Evolutionary conservation across 2,888 invertebrate species (phyloP).

Genomic region (Zelleria hepariella): DNA sequence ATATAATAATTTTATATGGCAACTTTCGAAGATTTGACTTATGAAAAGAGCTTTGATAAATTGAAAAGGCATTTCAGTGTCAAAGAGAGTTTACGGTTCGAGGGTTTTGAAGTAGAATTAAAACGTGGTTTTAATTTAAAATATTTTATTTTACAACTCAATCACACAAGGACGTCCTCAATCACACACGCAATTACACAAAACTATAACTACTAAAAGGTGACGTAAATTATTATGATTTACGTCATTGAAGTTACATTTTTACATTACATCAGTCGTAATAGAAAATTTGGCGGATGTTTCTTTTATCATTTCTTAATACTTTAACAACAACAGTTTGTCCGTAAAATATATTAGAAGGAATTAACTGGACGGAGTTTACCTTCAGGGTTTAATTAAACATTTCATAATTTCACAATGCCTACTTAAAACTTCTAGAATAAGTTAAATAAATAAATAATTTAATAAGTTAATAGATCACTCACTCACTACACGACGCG

Average conservation of each 20-base stretch:
- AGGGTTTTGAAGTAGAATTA: constrained; percentile 1
- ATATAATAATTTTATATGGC: too few species aligned
- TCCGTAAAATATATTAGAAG: constrained; percentile 27
- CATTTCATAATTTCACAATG: constrained; percentile 25
- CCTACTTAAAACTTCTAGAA: constrained; percentile 57
- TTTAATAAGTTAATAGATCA: constrained; percentile 52
- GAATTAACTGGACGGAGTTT: constrained; percentile 24
- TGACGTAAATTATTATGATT: constrained; percentile 51
- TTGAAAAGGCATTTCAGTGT: neutral
- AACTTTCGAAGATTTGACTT: too few species aligned
- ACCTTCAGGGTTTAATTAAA: constrained; percentile 20
- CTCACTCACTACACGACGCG: constrained; percentile 33
- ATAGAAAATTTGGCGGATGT: constrained; percentile 52
- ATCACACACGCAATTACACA: constrained; percentile 48
- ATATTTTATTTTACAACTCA: constrained; percentile 62
- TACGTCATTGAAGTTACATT: constrained; percentile 57
- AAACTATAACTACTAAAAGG: constrained; percentile 51
- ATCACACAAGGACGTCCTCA: constrained; percentile 71
- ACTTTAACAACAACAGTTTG: constrained; percentile 37
- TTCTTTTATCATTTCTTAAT: constrained; percentile 21
- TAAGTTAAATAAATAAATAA: constrained; percentile 71
- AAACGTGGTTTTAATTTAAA: constrained; percentile 21
- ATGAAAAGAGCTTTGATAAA: too few species aligned
- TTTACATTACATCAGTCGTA: constrained; percentile 71
- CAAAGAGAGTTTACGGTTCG: neutral